phyloP scores from a whole-genome alignment of 2,888 invertebrate genomes.

The Synergus umbraculus region DNA sequence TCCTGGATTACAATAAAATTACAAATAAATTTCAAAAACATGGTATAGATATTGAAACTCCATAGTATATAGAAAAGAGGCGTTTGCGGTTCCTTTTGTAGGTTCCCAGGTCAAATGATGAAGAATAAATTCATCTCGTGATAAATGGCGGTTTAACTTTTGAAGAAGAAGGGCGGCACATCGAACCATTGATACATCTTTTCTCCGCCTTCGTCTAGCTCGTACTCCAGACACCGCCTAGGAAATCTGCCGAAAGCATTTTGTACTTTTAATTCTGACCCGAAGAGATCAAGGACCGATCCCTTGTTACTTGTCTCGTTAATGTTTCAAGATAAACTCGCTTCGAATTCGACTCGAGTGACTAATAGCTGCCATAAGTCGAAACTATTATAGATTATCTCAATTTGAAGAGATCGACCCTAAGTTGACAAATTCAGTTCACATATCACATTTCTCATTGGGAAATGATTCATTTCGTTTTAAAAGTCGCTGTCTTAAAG shows the following conservation, averaged over 20 bases:
- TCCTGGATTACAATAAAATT: neutral
- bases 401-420: constrained; percentile 7
- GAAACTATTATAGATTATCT: constrained; percentile 2
- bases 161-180: constrained; percentile 58
- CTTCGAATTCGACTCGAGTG: neutral
- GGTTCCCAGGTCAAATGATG: neutral
- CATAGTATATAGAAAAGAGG: neutral
- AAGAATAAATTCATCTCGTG: neutral
- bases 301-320: neutral
- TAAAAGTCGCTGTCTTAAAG: neutral
- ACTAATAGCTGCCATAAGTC: constrained; percentile 9
- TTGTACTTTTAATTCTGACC: constrained; percentile 11
- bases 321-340: constrained; percentile 4
- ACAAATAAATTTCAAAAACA: neutral
- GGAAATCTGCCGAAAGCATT: constrained; percentile 59
- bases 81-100: neutral
- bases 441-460: neutral
- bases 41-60: neutral
- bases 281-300: neutral
- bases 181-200: constrained; percentile 74
- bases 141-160: constrained; percentile 20
- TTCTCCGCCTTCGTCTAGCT: constrained; percentile 68
- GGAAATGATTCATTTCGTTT: neutral
- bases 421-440: constrained; percentile 15
- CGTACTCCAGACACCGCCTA: constrained; percentile 70